phyloP scores from a whole-genome alignment of 2,113 vertebrate species.

The Solenodon paradoxus region DNA sequence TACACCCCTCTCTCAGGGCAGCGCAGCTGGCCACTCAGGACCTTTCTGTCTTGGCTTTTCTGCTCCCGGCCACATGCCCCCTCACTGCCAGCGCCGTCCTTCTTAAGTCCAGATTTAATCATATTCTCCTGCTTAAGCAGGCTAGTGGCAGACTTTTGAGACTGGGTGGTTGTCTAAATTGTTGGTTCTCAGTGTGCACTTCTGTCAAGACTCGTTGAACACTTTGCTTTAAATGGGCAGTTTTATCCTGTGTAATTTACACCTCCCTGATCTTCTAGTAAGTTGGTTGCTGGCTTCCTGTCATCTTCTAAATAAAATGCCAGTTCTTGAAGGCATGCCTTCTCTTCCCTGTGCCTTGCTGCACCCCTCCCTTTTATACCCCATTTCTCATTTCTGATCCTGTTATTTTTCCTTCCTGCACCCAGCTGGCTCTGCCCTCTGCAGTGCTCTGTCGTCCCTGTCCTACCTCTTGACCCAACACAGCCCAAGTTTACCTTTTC shows the following conservation, averaged over 20 bases:
- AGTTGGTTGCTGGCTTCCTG: background rate
- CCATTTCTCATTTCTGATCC: background rate
- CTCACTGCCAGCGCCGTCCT: background rate
- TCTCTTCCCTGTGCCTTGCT: background rate
- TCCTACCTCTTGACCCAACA: background rate
- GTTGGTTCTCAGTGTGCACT: background rate
- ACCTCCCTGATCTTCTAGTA: background rate
- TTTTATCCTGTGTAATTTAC: background rate
- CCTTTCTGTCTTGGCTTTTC: background rate
- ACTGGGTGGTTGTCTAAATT: background rate
- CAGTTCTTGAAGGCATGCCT: background rate
- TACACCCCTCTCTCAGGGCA: no score
- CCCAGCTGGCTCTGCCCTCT: fast-evolving
- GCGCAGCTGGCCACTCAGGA: no score
- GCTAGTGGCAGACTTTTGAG: background rate
- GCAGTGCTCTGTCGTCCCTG: no score
- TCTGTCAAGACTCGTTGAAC: background rate
- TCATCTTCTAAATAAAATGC: background rate
- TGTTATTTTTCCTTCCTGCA: background rate
- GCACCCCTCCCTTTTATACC: background rate
- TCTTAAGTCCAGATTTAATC: background rate
- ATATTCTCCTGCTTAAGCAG: background rate
- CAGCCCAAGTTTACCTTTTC: background rate
- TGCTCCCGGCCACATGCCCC: background rate
- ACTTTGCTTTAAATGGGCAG: background rate